Evolutionary conservation across 2,888 invertebrate species (phyloP).

Genomic region (Subacronicta megacephala): DNA sequence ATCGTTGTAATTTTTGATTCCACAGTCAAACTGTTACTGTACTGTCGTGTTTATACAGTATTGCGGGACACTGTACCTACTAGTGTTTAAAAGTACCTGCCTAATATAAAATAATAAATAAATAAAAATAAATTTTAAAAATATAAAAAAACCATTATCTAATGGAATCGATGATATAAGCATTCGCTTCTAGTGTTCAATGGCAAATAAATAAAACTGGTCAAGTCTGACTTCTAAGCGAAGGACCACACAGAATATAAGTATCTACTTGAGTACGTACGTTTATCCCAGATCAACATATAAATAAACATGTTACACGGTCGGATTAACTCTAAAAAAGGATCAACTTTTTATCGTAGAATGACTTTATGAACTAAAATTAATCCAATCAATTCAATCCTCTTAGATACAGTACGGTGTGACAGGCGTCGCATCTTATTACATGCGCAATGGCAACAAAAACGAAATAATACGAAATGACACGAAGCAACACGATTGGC

Average conservation of each 20-base stretch:
- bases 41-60: too few relatives aligned
- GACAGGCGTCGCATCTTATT: conserved; percentile 18
- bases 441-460: conserved; percentile 32
- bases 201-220: background rate
- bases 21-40: too few relatives aligned
- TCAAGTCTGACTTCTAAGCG: background rate
- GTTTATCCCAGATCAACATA: background rate
- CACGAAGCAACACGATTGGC: conserved; percentile 36
- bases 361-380: conserved; percentile 13
- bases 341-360: background rate
- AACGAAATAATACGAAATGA: conserved; percentile 20
- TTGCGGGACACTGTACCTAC: too few relatives aligned
- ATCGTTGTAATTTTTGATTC: too few relatives aligned
- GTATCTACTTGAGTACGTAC: too few relatives aligned
- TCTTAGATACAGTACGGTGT: conserved; percentile 23
- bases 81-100: too few relatives aligned
- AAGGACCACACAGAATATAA: conserved; percentile 19
- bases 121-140: too few relatives aligned
- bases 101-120: too few relatives aligned
- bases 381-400: conserved; percentile 29
- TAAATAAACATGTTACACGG: background rate
- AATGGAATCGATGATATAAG: too few relatives aligned
- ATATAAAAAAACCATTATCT: too few relatives aligned
- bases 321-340: conserved; percentile 13
- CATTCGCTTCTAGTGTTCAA: too few relatives aligned